Base-by-base conservation (phyloP, 1,140 invertebrate genomes). In the Dendrolimus kikuchii region DNA sequence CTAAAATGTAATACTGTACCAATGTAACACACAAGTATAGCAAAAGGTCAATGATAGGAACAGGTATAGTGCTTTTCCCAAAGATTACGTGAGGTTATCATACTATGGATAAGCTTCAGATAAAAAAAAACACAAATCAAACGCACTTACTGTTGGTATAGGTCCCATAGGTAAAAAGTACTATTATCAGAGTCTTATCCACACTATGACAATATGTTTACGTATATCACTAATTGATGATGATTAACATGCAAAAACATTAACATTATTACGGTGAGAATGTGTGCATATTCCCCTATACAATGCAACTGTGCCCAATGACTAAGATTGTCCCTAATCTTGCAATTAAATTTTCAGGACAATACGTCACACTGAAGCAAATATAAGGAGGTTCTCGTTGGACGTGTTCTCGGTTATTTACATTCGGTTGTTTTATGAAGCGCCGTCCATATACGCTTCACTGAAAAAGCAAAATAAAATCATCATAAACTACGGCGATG, bases 241-340 rank as follows among this genome's bases (percentile, higher is more conserved):
- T 55, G 48, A 50, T 57, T 49, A 46, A 53, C 72, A 75, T 81
- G 75, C 71, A 72, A 55, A 60, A 65, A 67, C 48, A 57, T 57
- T 41, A 46, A 49, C 23, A 50, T 48, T 49, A 51, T 52, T 58
- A 70, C 57, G 38, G 50, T 64, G 73, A 74, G 69, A 73, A 59
- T 53, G 45, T 74, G 80, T 82, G 80, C 82, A 72, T 68, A 72
- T 72, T 23, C 23, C 74, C 81, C 77, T 75, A 75, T 77, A 86
- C 83, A 86, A 86, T 81, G 78, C 83, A 86, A 86, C 83, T 86
- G 83, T 86, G 83, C 83, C 83, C 83, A 84, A 86, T 84, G 77
- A 78, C 57, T 75, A 68, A 60, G 45, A 63, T 64, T 70, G 71
- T 70, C 66, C 71, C 68, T 71, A 71, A 58, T 57, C 44, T 67